phyloP scores from a whole-genome alignment of 2,797 vertebrate species.

The Pogoniulus pusillus region DNA sequence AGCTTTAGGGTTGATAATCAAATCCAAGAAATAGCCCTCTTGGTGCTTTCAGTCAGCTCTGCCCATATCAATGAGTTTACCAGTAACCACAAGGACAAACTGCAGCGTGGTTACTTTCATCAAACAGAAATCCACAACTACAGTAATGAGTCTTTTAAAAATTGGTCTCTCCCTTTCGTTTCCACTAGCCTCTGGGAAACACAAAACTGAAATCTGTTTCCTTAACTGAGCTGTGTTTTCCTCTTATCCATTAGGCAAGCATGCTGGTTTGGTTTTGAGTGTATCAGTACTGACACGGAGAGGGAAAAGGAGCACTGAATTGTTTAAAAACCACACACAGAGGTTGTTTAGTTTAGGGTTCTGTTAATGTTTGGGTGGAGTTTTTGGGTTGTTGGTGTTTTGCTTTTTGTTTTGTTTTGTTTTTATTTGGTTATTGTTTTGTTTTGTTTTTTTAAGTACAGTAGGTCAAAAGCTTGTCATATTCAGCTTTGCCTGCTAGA shows the following conservation, averaged over 20 bases:
- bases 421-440: no score
- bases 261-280: constrained; percentile 34
- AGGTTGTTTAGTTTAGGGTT: neutral
- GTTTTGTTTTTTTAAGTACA: neutral
- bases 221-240: constrained; percentile 5
- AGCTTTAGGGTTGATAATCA: neutral
- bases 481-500: neutral
- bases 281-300: neutral
- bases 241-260: constrained; percentile 14
- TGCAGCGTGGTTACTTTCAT: neutral
- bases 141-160: neutral
- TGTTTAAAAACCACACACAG: neutral
- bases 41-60: constrained; percentile 16
- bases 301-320: neutral
- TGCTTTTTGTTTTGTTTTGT: no score
- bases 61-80: constrained; percentile 29
- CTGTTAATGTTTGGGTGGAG: no score
- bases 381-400: no score
- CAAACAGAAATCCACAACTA: constrained; percentile 3
- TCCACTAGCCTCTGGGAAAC: neutral
- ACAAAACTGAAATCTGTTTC: neutral
- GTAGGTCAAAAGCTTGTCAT: neutral
- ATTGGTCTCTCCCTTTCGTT: neutral
- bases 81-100: neutral
- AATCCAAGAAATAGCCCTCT: constrained; percentile 9